Percentiles rank a stretch among this genome's conserved stretches.
phyloP scores from a whole-genome alignment of 23 tunicate genomes.

The Pegea sp. region DNA sequence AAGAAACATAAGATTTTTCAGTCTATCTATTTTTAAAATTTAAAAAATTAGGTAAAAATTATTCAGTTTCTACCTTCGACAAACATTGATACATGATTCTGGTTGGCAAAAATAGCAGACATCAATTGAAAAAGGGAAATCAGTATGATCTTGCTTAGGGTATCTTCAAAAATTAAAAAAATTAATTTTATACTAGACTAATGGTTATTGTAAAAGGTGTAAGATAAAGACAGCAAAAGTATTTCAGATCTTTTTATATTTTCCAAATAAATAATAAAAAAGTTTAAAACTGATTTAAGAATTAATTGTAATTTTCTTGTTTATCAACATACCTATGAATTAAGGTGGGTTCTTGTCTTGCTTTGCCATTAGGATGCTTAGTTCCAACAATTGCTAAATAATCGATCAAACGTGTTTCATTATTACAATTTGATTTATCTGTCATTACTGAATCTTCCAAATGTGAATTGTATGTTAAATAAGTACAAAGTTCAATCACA shows the following conservation, averaged over 20 bases:
- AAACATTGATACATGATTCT: conserved; percentile 80
- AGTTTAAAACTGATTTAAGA: too few species aligned
- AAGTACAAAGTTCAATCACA: too few species aligned
- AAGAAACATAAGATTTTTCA: too few species aligned
- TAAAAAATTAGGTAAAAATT: conserved; percentile 1
- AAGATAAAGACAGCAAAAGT: neutral
- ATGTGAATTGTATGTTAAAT: too few species aligned
- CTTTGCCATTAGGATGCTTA: conserved; percentile 49
- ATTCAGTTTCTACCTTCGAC: conserved; percentile 34
- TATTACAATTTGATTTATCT: conserved; percentile 2
- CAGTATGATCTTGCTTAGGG: conserved; percentile 43
- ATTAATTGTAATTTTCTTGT: neutral
- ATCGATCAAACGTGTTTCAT: conserved; percentile 37
- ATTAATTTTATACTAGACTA: neutral
- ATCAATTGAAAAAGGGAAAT: conserved; percentile 57
- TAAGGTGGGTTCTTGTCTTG: conserved; percentile 36
- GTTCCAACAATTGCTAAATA: conserved; percentile 73
- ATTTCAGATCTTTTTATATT: neutral
- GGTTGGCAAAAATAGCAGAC: conserved; percentile 99
- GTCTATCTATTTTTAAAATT: too few species aligned
- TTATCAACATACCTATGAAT: conserved; percentile 24
- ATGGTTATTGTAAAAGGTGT: neutral
- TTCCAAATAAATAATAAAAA: neutral
- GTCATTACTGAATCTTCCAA: too few species aligned
- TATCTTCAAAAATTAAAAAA: conserved; percentile 18